These are phyloP conservation scores for Thermophis baileyi DNA, from an alignment of 2,113 vertebrate genomes.

Conservation along the genomic window DNA sequence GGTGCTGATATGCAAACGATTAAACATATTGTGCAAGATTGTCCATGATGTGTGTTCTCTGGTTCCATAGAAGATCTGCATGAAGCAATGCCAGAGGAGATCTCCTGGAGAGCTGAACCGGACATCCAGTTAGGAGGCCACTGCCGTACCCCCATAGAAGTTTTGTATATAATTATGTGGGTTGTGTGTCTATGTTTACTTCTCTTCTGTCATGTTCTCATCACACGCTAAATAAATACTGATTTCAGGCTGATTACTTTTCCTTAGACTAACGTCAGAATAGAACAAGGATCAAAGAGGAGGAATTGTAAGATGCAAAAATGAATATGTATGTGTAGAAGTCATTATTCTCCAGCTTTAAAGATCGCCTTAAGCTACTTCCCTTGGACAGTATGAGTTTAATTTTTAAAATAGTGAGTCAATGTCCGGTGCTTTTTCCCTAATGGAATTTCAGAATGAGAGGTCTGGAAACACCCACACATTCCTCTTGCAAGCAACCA, in stretches of 20 bases:
- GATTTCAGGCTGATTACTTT: background rate
- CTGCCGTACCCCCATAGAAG: background rate
- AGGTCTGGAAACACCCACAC: background rate
- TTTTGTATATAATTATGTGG: background rate
- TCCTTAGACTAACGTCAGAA: background rate
- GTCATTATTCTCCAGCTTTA: rapidly evolving
- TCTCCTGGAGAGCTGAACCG: background rate
- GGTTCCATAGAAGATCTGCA: too few species aligned
- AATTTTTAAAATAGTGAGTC: background rate
- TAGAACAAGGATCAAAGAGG: background rate
- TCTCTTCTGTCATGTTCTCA: background rate
- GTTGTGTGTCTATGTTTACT: background rate
- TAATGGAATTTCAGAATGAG: background rate
- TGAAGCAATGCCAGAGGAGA: too few species aligned
- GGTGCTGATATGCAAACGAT: too few species aligned
- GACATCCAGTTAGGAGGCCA: background rate
- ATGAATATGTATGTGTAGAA: background rate
- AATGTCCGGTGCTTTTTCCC: background rate
- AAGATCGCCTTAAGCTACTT: background rate
- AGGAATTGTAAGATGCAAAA: background rate
- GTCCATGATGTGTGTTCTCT: too few species aligned
- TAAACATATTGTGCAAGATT: too few species aligned
- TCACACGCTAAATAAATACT: background rate
- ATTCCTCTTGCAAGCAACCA: background rate
- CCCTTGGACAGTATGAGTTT: background rate